phyloP scores from a whole-genome alignment of 2,113 vertebrate genomes.

The Sinocyclocheilus anshuiensis region DNA sequence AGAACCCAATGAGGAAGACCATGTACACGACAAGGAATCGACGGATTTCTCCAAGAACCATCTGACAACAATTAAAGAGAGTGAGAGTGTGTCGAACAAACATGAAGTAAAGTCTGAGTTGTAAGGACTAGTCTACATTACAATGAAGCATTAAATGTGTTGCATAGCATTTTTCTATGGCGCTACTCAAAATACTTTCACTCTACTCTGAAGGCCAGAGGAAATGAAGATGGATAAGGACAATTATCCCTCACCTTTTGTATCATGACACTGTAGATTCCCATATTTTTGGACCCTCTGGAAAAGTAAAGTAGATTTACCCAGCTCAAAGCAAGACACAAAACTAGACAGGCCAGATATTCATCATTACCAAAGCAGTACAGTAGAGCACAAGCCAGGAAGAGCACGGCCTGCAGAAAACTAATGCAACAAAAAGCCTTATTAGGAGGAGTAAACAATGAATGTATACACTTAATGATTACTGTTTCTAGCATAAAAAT shows the following conservation, averaged over 20 bases:
- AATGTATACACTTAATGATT: neutral
- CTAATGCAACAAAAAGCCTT: neutral
- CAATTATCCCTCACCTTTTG: slow-evolving; percentile 81
- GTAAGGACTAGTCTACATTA: neutral
- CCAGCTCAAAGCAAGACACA: slow-evolving; percentile 89
- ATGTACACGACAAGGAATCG: slow-evolving; percentile 91
- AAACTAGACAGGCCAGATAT: slow-evolving; percentile 84
- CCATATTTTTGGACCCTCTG: slow-evolving; percentile 84
- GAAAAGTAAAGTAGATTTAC: slow-evolving; percentile 89
- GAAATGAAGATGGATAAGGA: neutral
- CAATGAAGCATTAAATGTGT: neutral
- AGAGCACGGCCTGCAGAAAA: slow-evolving; percentile 75
- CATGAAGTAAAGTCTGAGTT: neutral
- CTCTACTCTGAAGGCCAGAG: too few relatives aligned
- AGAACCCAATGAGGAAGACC: slow-evolving; percentile 94
- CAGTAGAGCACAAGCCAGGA: slow-evolving; percentile 75
- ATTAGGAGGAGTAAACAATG: neutral
- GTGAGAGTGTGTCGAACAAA: neutral
- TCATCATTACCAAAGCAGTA: slow-evolving; percentile 66
- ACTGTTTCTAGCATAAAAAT: neutral
- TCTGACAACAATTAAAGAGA: slow-evolving; percentile 70
- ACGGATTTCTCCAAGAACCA: slow-evolving; percentile 89
- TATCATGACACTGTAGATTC: slow-evolving; percentile 96
- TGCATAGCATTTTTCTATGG: neutral
- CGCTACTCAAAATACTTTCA: neutral